These are phyloP conservation scores for Trachemys scripta DNA, from an alignment of 2,113 vertebrate genomes.

Conservation along the genomic window DNA sequence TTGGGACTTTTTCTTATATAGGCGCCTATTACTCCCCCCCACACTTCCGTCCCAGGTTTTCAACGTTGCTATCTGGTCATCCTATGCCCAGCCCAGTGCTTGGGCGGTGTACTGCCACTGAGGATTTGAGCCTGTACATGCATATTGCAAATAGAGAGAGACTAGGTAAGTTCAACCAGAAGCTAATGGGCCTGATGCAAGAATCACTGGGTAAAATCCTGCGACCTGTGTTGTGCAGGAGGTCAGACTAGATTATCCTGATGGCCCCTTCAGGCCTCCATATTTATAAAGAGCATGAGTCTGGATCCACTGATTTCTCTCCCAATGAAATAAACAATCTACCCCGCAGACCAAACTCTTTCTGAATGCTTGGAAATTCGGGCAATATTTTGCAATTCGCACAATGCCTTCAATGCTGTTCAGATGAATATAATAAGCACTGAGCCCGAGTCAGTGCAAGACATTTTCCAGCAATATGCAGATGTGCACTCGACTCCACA, in stretches of 20 bases:
- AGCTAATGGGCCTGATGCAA: no score
- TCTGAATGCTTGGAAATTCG: neutral
- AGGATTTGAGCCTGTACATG: no score
- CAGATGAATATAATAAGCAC: neutral
- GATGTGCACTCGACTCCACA: neutral
- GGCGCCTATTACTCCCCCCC: no score
- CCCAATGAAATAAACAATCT: neutral
- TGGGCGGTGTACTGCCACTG: no score
- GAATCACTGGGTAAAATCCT: no score
- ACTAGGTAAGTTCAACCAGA: no score
- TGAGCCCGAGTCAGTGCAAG: neutral
- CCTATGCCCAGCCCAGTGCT: no score
- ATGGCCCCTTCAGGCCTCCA: neutral
- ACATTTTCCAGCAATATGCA: neutral
- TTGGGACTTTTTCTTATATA: no score
- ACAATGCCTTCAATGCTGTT: neutral
- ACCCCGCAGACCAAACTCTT: neutral
- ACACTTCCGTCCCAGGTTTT: no score
- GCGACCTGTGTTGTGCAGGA: neutral
- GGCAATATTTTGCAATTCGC: neutral
- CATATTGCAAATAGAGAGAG: no score
- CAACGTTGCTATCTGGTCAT: no score
- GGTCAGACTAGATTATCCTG: neutral
- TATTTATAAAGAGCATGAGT: neutral
- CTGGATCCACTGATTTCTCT: neutral